Base-by-base conservation (phyloP, 2,113 vertebrate species). In the Uropsilus gracilis region DNA sequence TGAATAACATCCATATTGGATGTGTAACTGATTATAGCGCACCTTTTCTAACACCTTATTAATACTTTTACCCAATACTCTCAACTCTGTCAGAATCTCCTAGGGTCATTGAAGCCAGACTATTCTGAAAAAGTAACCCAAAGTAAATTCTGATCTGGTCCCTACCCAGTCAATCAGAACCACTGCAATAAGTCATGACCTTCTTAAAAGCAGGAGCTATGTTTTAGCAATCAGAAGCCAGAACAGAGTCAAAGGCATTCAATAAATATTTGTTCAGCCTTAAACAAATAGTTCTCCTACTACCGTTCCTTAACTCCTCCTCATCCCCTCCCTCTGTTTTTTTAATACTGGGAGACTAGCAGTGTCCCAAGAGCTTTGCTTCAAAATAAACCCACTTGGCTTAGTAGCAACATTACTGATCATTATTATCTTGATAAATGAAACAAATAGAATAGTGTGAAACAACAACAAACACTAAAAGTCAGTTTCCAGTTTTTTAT, bases 361-460 rank as follows among this genome's bases (percentile, higher is more conserved):
- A 90, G 42, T 44, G 7, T 76, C 46, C 72, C 32, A 77, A 37
- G 12, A 89, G 88, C 34, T 96, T 89, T 78, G 72, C 34, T 77
- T 72, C 55, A 91, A 89, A 96, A 89, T 86, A 91, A 91, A 93
- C 39, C 82, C 34, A 59, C 20, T 44, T 88, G 32, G 39, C 91
- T 91, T 81, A 89, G 87, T 0, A 75, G 39, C 48, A 82, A 89
- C 48, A 91, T 66, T 18, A 88, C 57, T 59, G 81, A 86, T 63
- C 22, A 82, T 82, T 87, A 85, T n/a, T 73, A 76, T 4, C 85
- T 24, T 77, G 28, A 88, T 26, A 81, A 77, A 59, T n/a, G 30
- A 92, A 71, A 73, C 12, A 78, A 80, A 76, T 32, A 64, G 59
- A 68, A 61, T 48, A 63, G 92, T 42, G 22, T 61, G 20, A 78